Evolutionary conservation across 2,888 invertebrate species (phyloP).

Genomic region (Xiphydria camelus): DNA sequence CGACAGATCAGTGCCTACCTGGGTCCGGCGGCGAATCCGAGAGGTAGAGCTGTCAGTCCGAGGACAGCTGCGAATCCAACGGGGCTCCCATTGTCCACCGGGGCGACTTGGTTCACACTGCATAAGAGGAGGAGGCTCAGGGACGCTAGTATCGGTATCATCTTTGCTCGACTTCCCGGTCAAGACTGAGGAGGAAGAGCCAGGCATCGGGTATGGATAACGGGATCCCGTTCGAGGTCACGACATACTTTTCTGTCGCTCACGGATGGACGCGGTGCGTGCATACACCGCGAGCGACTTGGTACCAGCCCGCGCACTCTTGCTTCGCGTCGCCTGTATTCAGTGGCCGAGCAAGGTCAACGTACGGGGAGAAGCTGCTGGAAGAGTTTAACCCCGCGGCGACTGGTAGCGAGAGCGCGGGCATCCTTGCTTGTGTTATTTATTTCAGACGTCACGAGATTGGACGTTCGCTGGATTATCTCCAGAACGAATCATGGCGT

Average conservation of each 20-base stretch:
- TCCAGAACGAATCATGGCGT: too few relatives aligned
- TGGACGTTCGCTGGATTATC: too few relatives aligned
- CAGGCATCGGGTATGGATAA: constrained; percentile 45
- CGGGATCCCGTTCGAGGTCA: constrained; percentile 56
- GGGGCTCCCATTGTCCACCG: constrained; percentile 24
- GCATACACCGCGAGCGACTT: constrained; percentile 11
- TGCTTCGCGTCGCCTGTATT: constrained; percentile 26
- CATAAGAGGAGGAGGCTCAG: constrained; percentile 42
- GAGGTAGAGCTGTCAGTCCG: constrained; percentile 36
- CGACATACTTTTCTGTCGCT: constrained; percentile 49
- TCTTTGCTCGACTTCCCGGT: constrained; percentile 52
- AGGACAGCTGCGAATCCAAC: constrained; percentile 33
- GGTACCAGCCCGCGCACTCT: constrained; percentile 16
- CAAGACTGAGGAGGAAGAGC: constrained; percentile 50
- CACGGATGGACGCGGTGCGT: constrained; percentile 11
- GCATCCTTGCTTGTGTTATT: too few relatives aligned
- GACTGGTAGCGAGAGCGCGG: too few relatives aligned
- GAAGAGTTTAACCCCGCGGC: neutral
- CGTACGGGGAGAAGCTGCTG: constrained; percentile 16
- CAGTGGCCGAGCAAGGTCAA: constrained; percentile 30
- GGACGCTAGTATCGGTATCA: constrained; percentile 45
- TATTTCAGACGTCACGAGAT: too few relatives aligned
- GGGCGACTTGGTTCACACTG: constrained; percentile 17
- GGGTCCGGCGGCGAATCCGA: constrained; percentile 44
- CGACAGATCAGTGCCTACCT: constrained; percentile 39